phyloP scores from a whole-genome alignment of 2,888 invertebrate genomes.

The Hypselothyrea guttata region DNA sequence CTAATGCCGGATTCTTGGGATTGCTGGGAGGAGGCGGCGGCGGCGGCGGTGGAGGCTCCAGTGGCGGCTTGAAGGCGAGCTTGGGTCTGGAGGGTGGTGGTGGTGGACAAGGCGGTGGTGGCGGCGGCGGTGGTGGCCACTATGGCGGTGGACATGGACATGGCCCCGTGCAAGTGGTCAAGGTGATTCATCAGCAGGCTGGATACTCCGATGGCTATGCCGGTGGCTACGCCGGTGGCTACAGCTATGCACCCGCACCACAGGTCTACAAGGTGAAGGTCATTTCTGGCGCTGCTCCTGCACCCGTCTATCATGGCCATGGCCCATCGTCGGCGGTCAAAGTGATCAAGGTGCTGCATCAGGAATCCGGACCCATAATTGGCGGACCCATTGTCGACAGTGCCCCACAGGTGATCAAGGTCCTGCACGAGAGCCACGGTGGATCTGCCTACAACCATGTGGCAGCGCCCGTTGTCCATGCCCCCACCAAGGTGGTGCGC shows the following conservation, averaged over 20 bases:
- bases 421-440: constrained; percentile 61
- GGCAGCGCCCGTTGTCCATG: constrained; percentile 20
- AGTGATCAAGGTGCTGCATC: constrained; percentile 68
- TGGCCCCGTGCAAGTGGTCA: constrained; percentile 60
- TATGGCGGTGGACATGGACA: constrained; percentile 30
- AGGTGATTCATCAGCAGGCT: constrained; percentile 55
- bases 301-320: constrained; percentile 31
- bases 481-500: constrained; percentile 67
- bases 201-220: constrained; percentile 37
- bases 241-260: constrained; percentile 53
- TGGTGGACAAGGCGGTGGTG: constrained; percentile 48
- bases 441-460: constrained; percentile 10
- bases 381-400: constrained; percentile 43
- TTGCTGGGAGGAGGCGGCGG: constrained; percentile 51
- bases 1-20: constrained; percentile 74
- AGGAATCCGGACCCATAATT: constrained; percentile 39
- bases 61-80: constrained; percentile 44
- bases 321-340: constrained; percentile 44
- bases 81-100: constrained; percentile 45
- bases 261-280: constrained; percentile 70
- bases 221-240: constrained; percentile 55
- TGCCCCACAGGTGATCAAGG: constrained; percentile 52
- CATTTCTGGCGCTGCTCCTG: constrained; percentile 55
- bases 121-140: constrained; percentile 40
- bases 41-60: constrained; percentile 29